These are phyloP conservation scores for Mesocentrotus franciscanus DNA, from an alignment of 53 echinoderm and acorn worm species.

Conservation along the genomic window DNA sequence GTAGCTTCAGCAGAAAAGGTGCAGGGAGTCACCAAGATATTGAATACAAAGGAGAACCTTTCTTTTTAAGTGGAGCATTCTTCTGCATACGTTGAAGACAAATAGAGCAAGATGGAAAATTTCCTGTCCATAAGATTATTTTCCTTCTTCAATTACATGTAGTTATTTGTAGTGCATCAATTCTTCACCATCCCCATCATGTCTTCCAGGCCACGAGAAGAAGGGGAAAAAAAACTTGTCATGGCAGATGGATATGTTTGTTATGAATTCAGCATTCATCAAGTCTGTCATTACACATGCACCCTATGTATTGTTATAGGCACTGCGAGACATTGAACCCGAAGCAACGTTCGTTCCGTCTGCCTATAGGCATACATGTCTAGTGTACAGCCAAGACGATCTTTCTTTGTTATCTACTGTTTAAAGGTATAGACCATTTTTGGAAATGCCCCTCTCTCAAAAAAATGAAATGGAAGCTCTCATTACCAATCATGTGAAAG, in stretches of 20 bases:
- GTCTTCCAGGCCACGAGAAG: not conserved
- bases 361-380: not conserved
- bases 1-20: too few species aligned
- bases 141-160: not conserved
- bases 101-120: too few species aligned
- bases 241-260: conserved; percentile 29
- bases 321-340: not conserved
- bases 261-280: conserved; percentile 48
- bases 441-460: too few species aligned
- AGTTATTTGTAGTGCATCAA: not conserved
- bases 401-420: too few species aligned
- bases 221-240: not conserved
- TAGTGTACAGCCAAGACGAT: not conserved
- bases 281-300: conserved; percentile 26
- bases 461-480: too few species aligned
- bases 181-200: not conserved
- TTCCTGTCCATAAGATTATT: too few species aligned
- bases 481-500: too few species aligned
- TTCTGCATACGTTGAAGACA: too few species aligned
- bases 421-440: too few species aligned
- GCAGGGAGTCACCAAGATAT: too few species aligned
- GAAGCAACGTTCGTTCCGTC: not conserved
- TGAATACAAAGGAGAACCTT: too few species aligned
- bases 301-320: conserved; percentile 41
- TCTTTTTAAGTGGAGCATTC: too few species aligned